These are phyloP conservation scores for Lasioglossum vierecki DNA, from an alignment of 2,888 invertebrate genomes.

Conservation along the genomic window DNA sequence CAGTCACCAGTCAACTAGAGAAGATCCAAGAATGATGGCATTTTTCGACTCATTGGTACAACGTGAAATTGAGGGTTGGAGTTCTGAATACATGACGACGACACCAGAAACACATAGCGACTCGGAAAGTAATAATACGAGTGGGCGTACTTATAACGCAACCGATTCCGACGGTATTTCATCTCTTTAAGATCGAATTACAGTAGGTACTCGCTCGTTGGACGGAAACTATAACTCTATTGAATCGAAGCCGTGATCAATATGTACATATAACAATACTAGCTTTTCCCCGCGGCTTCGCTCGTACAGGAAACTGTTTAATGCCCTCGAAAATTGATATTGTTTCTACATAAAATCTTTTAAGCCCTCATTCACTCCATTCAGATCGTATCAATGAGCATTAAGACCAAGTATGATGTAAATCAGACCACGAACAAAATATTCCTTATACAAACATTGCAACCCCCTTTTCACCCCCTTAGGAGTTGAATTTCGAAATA, in stretches of 20 bases:
- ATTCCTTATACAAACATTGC: too few relatives aligned
- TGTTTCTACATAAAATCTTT: too few relatives aligned
- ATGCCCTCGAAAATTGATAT: too few relatives aligned
- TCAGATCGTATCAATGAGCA: too few relatives aligned
- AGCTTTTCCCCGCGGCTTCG: too few relatives aligned
- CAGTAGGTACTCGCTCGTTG: not conserved
- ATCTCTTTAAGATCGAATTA: not conserved
- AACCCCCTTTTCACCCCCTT: too few relatives aligned
- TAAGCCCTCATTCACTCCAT: too few relatives aligned
- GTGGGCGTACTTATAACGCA: conserved; percentile 83
- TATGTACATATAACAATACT: not conserved
- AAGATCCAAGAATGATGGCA: conserved; percentile 98
- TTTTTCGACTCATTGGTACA: conserved; percentile 97
- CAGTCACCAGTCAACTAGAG: conserved; percentile 93
- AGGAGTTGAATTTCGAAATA: too few relatives aligned
- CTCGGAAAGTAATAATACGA: conserved; percentile 74
- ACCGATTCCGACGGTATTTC: conserved; percentile 81
- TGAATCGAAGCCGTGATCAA: not conserved
- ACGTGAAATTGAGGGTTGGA: conserved; percentile 93
- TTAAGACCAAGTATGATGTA: too few relatives aligned
- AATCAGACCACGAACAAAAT: too few relatives aligned
- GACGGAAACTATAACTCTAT: not conserved
- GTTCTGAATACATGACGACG: conserved; percentile 85
- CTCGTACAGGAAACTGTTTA: too few relatives aligned
- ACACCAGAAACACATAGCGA: conserved; percentile 77